Conservation (phyloP, 2,888 invertebrate genomes). For the Agrypnus murinus region DNA sequence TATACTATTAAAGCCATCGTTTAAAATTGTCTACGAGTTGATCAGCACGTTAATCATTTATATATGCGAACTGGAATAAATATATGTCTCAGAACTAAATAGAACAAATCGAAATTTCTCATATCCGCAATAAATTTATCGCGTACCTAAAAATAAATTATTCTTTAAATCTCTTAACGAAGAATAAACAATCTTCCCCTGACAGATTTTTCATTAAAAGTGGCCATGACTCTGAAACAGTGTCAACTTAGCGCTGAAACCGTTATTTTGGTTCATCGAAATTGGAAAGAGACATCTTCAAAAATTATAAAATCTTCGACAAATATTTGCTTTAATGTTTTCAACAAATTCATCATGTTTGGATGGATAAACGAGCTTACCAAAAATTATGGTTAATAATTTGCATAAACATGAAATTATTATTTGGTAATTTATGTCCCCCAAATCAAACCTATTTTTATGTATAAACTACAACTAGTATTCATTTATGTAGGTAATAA, state of each 20-base stretch:
- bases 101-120: slow-evolving; percentile 41
- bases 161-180: background rate
- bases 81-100: slow-evolving; percentile 28
- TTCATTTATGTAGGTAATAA: no score
- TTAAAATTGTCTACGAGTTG: slow-evolving; percentile 43
- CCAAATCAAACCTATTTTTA: no score
- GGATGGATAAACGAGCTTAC: background rate
- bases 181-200: slow-evolving; percentile 19
- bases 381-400: slow-evolving; percentile 10
- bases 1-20: slow-evolving; percentile 42
- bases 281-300: background rate
- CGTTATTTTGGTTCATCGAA: slow-evolving; percentile 16
- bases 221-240: slow-evolving; percentile 15
- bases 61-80: slow-evolving; percentile 33
- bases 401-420: slow-evolving; percentile 4
- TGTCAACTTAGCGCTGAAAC: slow-evolving; percentile 23
- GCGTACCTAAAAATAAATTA: slow-evolving; percentile 26
- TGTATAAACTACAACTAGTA: no score
- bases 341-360: slow-evolving; percentile 3
- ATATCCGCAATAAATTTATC: slow-evolving; percentile 35
- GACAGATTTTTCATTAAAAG: slow-evolving; percentile 7
- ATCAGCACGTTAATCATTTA: slow-evolving; percentile 43
- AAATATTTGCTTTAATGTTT: background rate
- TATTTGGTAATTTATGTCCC: background rate
- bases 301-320: slow-evolving; percentile 1